phyloP scores from a whole-genome alignment of 2,888 invertebrate species.

The Flexamia atlantica region DNA sequence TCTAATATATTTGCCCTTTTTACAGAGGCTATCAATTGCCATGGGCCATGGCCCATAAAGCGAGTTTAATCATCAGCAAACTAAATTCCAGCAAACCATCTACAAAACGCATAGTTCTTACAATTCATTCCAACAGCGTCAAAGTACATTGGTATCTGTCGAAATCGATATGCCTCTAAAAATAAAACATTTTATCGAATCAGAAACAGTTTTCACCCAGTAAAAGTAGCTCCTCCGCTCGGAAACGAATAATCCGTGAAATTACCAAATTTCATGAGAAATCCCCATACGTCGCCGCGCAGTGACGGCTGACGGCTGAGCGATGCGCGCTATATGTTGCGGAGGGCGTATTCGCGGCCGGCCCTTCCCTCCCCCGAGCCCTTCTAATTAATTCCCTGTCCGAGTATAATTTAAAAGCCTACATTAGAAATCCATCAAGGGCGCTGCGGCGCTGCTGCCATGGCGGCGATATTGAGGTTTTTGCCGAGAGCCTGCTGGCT shows the following conservation, averaged over 20 bases:
- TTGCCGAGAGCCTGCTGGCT: constrained; percentile 13
- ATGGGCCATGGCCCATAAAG: too few relatives aligned
- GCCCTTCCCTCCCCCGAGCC: background rate
- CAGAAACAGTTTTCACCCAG: too few relatives aligned
- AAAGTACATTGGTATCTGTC: too few relatives aligned
- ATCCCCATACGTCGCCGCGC: constrained; percentile 3
- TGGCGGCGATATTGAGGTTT: constrained; percentile 23
- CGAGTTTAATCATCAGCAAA: too few relatives aligned
- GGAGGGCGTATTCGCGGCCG: constrained; percentile 52
- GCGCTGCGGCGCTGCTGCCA: background rate
- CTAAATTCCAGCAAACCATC: too few relatives aligned
- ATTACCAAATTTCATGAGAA: constrained; percentile 34
- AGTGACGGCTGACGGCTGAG: background rate
- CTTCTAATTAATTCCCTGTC: constrained; percentile 53
- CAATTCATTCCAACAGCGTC: too few relatives aligned
- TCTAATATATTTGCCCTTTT: too few relatives aligned
- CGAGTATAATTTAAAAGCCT: constrained; percentile 57
- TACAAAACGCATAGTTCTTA: too few relatives aligned
- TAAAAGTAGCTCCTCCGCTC: too few relatives aligned
- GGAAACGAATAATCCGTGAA: constrained; percentile 18
- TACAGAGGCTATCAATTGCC: too few relatives aligned
- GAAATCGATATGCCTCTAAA: too few relatives aligned
- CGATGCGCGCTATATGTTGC: constrained; percentile 16
- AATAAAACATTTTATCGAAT: too few relatives aligned
- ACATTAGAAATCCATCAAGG: constrained; percentile 57